phyloP scores from a whole-genome alignment of 2,888 invertebrate species.

The Campoplex nolae region DNA sequence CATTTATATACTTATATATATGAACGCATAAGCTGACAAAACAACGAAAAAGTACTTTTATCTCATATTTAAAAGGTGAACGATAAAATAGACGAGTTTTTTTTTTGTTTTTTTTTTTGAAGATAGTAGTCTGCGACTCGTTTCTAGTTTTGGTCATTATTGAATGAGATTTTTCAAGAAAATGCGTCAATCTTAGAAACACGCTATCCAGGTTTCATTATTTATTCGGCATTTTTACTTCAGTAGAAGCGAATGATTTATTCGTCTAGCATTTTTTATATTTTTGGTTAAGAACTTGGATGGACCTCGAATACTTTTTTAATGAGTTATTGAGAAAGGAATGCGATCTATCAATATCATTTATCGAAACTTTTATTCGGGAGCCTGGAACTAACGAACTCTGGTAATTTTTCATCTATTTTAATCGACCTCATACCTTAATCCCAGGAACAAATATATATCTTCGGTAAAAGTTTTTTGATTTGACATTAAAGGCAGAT shows the following conservation, averaged over 20 bases:
- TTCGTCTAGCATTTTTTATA: not conserved
- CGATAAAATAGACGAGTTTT: slow-evolving; percentile 36
- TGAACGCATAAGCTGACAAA: slow-evolving; percentile 11
- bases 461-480: too few species aligned
- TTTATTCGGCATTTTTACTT: slow-evolving; percentile 8
- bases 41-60: slow-evolving; percentile 44
- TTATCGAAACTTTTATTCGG: not conserved
- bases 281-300: not conserved
- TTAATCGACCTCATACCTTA: not conserved
- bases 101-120: not conserved
- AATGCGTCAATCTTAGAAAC: not conserved
- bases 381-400: not conserved
- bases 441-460: too few species aligned
- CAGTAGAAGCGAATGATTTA: not conserved
- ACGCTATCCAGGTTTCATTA: not conserved
- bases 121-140: not conserved
- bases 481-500: too few species aligned
- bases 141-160: slow-evolving; percentile 13
- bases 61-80: slow-evolving; percentile 44
- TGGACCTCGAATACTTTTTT: not conserved
- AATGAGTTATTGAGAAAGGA: not conserved
- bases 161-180: slow-evolving; percentile 14
- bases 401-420: not conserved
- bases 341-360: not conserved
- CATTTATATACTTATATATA: slow-evolving; percentile 34